Base-by-base conservation (phyloP, 2,797 vertebrate genomes). In the Arrhamphus sclerolepis region DNA sequence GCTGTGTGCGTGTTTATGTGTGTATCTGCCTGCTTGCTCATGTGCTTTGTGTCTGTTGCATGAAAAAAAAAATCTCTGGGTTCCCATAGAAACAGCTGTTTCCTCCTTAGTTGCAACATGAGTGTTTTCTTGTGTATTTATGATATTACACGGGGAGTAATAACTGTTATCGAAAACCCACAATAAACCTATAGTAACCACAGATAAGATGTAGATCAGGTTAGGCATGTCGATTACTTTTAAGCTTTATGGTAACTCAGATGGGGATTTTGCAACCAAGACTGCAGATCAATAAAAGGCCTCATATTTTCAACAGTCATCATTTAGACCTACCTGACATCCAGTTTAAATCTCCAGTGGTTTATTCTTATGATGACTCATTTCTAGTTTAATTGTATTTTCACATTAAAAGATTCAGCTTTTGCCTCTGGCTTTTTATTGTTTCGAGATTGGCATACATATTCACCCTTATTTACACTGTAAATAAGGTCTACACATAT, bases 71-170 rank as follows among this genome's bases (percentile, higher is more conserved):
- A 78, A 87, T 67, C 68, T 46, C 64, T 41, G 17, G 66, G 81
- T 90, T 90, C 77, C 88, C 87, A 90, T 89, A 85, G 87, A 86
- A 89, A 91, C 88, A 80, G 81, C 83, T 89, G 86, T 85, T 80
- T 81, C 64, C 75, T 71, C 20, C 75, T 58, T 61, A 42, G 65
- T 78, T 70, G 70, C 61, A 67, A 65, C 75, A 73, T 84, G 76
- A 55, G 44, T 46, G 8, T 60, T 29, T 68, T 13, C 63, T 41
- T 68, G 22, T 48, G 31, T 46, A 6, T 56, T 41, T 18, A 24
- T 58, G 46, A 71, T 54, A 13, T 22, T 56, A 50, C 21, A 48
- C 20, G 55, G 39, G 42, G 68, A 41, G 56, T 62, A 38, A 14
- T 14, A 62, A 70, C 39, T 22, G 16, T 62, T 53, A 59, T 67